These are phyloP conservation scores for Calliphora vicina DNA, from an alignment of 1,140 invertebrate species.

Conservation along the genomic window DNA sequence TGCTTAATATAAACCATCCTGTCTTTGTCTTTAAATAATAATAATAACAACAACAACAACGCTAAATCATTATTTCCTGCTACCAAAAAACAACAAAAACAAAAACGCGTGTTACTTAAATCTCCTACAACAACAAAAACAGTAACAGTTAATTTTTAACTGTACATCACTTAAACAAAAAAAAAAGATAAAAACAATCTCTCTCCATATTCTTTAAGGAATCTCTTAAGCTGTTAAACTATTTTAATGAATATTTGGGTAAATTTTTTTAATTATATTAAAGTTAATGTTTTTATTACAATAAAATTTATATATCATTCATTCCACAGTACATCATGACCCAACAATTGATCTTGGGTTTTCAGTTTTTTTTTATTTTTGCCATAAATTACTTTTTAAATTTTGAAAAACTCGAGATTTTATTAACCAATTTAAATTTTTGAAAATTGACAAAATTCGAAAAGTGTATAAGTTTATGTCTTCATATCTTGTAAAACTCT, in stretches of 20 bases:
- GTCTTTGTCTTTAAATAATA: background rate
- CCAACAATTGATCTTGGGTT: no score
- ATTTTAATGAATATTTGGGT: constrained; percentile 62
- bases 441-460: no score
- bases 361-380: no score
- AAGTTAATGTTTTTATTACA: no score
- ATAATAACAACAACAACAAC: background rate
- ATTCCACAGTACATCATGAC: no score
- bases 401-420: no score
- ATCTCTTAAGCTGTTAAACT: constrained; percentile 29
- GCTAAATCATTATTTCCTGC: background rate
- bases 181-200: background rate
- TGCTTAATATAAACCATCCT: no score
- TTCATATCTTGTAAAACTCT: no score
- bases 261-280: constrained; percentile 45
- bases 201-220: background rate
- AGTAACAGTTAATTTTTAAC: background rate
- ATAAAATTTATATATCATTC: no score
- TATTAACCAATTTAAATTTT: no score
- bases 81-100: background rate
- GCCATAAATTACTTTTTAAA: no score
- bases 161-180: background rate
- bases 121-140: background rate
- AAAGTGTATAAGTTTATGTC: no score
- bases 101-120: constrained; percentile 17